Percentiles rank a stretch among this genome's conserved stretches.
phyloP scores from a whole-genome alignment of 2,888 invertebrate genomes.

The Apotomis betuletana region DNA sequence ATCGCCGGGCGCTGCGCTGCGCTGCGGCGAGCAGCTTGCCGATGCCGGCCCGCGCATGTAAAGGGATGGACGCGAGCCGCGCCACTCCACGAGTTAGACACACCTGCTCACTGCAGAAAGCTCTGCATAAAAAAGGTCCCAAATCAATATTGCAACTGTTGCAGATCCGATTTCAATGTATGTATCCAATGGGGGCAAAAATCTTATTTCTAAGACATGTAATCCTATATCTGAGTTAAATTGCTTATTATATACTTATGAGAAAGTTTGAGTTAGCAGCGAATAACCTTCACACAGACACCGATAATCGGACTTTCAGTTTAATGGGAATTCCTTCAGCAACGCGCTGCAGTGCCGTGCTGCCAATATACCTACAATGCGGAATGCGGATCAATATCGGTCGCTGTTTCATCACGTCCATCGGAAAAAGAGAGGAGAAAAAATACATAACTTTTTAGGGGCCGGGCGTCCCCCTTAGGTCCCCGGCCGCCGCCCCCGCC shows the following conservation, averaged over 20 bases:
- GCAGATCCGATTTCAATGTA: slow-evolving; percentile 12
- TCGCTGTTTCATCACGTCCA: slow-evolving; percentile 80
- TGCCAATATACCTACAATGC: slow-evolving; percentile 57
- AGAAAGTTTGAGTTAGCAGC: background rate
- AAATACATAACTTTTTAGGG: slow-evolving; percentile 84
- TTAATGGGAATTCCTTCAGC: background rate
- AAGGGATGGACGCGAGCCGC: slow-evolving; percentile 73
- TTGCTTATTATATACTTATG: too few relatives aligned
- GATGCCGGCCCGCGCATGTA: slow-evolving; percentile 45
- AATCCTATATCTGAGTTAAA: too few relatives aligned
- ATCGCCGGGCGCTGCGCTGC: background rate
- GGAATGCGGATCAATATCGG: slow-evolving; percentile 77
- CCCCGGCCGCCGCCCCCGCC: slow-evolving; percentile 51
- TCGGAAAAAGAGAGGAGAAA: slow-evolving; percentile 81
- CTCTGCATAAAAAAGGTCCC: slow-evolving; percentile 22
- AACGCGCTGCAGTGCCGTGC: slow-evolving; percentile 1
- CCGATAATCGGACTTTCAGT: too few relatives aligned
- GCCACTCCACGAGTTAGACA: slow-evolving; percentile 48
- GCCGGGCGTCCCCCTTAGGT: slow-evolving; percentile 64
- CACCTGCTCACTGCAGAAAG: slow-evolving; percentile 33
- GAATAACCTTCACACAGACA: background rate
- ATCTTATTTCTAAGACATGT: background rate
- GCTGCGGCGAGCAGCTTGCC: background rate
- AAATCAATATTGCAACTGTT: slow-evolving; percentile 30
- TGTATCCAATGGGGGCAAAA: background rate